Evolutionary conservation across 2,113 vertebrate genomes (phyloP), one percentile per base, ranked within the genome.

Genomic region (Melanostigma gelatinosum): DNA sequence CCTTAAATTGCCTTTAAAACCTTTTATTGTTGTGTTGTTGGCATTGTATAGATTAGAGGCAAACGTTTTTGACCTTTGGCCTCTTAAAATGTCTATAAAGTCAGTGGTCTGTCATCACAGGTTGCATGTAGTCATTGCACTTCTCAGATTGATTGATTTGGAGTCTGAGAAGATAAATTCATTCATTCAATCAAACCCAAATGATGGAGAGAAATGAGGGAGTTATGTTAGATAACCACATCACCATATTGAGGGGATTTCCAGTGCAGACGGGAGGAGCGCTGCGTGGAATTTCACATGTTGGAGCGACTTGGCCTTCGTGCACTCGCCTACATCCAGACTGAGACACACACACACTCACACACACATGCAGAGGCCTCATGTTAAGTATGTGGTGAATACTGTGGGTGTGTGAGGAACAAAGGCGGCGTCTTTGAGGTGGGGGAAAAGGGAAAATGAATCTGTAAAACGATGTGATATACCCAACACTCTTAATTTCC

Each of bases 201-300:
- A 34, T 34, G 5, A 34, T 34, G 34, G 34, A 34, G 4, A 5
- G 6, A 34, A 34, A 34, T 34, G 34, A 34, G 5, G 34, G 6
- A 34, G 34, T 34, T 34, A 34, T 34, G 34, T 34, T 34, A 6
- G 34, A 34, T 32, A 34, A 34, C 6, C 34, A 22, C 20, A 16
- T n/a, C 1, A 10, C 11, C n/a, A 58, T 7, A 20, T 12, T 50
- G n/a, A 79, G n/a, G 24, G 6, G 65, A 75, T 55, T 69, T 70
- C 27, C 29, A 34, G 27, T 13, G 1, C 85, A 75, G 72, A 77
- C 78, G 67, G 75, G 64, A 85, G 50, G 57, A 68, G n/a, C 20
- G 0, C 64, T 1, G 46, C 15, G 8, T 40, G 89, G 87, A 92
- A 93, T 94, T 89, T 94, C 87, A 87, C 92, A 89, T 1, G 65